Evolutionary conservation across 1,140 invertebrate species (phyloP).

Genomic region (Zaprionus ghesquierei): DNA sequence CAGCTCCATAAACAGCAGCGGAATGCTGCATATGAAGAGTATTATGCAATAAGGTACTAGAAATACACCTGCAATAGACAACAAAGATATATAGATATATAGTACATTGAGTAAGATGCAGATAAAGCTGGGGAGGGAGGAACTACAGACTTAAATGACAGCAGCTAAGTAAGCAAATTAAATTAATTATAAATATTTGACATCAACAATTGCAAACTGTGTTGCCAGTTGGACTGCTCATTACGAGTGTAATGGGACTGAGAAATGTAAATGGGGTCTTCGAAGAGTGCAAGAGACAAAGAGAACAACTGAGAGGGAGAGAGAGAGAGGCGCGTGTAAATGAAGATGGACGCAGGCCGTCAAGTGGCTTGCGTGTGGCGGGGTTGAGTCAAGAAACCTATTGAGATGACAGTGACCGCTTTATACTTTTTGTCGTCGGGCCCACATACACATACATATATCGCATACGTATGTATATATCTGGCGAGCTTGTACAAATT

Average conservation of each 20-base stretch:
- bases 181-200: slow-evolving; percentile 81
- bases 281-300: slow-evolving; percentile 2
- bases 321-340: slow-evolving; percentile 50
- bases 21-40: slow-evolving; percentile 90
- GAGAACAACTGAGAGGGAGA: slow-evolving; percentile 8
- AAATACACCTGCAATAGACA: slow-evolving; percentile 87
- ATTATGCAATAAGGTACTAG: slow-evolving; percentile 93
- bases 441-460: background rate
- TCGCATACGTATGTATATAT: slow-evolving; percentile 21
- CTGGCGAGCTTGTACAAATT: slow-evolving; percentile 67
- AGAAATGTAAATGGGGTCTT: slow-evolving; percentile 53
- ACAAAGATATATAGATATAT: slow-evolving; percentile 28
- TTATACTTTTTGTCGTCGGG: slow-evolving; percentile 58
- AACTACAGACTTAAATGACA: slow-evolving; percentile 12
- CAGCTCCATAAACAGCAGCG: slow-evolving; percentile 93
- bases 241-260: slow-evolving; percentile 43
- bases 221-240: slow-evolving; percentile 38
- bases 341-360: slow-evolving; percentile 67
- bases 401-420: slow-evolving; percentile 73
- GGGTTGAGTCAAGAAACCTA: slow-evolving; percentile 18
- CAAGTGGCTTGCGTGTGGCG: slow-evolving; percentile 56
- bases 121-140: background rate
- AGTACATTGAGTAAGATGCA: slow-evolving; percentile 18
- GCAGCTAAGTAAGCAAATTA: slow-evolving; percentile 68
- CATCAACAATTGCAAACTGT: slow-evolving; percentile 64